These are phyloP conservation scores for Hippocampus barbouri DNA, from an alignment of 2,113 vertebrate species.

Conservation along the genomic window DNA sequence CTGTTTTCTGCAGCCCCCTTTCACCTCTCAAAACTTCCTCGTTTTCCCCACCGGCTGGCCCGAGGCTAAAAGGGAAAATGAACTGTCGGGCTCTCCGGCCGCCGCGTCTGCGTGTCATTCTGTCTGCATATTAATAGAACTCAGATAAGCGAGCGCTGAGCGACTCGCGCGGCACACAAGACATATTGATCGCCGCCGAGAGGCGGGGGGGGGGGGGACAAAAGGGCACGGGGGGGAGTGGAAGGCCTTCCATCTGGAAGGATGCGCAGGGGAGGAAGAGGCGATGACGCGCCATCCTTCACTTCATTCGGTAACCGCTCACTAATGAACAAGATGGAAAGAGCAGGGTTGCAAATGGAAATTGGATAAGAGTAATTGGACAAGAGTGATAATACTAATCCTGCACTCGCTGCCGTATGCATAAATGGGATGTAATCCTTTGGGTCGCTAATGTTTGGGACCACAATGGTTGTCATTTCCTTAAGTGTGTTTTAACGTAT, in stretches of 20 bases:
- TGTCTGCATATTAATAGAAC: not conserved
- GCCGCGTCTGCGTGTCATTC: not conserved
- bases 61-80: not conserved
- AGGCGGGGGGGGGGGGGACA: not conserved
- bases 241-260: slow-evolving; percentile 19
- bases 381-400: slow-evolving; percentile 46
- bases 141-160: slow-evolving; percentile 32
- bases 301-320: slow-evolving; percentile 36
- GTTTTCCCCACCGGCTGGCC: not conserved
- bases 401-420: slow-evolving; percentile 40
- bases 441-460: slow-evolving; percentile 23
- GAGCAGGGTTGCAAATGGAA: slow-evolving; percentile 21
- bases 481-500: slow-evolving; percentile 45
- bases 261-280: slow-evolving; percentile 19
- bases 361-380: slow-evolving; percentile 42
- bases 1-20: not conserved
- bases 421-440: slow-evolving; percentile 54
- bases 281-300: slow-evolving; percentile 22
- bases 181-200: slow-evolving; percentile 27
- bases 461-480: not conserved
- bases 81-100: not conserved
- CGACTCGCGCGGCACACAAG: slow-evolving; percentile 22
- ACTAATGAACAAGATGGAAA: slow-evolving; percentile 28
- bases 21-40: not conserved
- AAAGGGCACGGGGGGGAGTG: not conserved